Evolutionary conservation across 2,113 vertebrate species (phyloP).

Genomic region (Ursus arctos): DNA sequence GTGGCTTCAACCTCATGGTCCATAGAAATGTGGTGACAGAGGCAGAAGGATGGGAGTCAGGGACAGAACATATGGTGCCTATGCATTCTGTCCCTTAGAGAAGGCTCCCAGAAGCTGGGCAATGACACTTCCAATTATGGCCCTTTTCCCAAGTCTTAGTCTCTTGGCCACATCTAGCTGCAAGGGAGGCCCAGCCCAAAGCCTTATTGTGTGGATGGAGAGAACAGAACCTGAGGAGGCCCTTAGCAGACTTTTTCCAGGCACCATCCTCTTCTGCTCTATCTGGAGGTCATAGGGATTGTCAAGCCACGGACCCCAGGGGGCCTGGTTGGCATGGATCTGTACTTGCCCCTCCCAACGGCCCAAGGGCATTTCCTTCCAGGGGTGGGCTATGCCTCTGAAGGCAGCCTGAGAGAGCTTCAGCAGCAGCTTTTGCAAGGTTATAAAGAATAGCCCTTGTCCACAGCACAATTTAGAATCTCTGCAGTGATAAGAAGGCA

Average conservation of each 20-base stretch:
- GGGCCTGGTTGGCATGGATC: not conserved
- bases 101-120: not conserved
- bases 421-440: not conserved
- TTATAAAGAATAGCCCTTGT: not conserved
- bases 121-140: not conserved
- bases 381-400: not conserved
- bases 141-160: not conserved
- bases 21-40: too few relatives aligned
- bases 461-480: not conserved
- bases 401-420: not conserved
- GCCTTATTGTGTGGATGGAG: not conserved
- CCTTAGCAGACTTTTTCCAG: not conserved
- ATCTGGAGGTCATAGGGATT: not conserved
- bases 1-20: not conserved
- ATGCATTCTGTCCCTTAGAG: not conserved
- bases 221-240: not conserved
- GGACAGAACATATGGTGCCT: not conserved
- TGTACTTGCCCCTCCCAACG: not conserved
- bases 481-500: not conserved
- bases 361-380: not conserved
- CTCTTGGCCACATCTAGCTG: not conserved
- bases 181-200: not conserved
- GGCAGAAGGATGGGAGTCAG: not conserved
- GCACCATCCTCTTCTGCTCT: not conserved
- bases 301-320: accelerated